Percentiles rank a stretch among this genome's conserved stretches.
Conservation (phyloP, 2,888 invertebrate species). For the Hartigia nigra region DNA sequence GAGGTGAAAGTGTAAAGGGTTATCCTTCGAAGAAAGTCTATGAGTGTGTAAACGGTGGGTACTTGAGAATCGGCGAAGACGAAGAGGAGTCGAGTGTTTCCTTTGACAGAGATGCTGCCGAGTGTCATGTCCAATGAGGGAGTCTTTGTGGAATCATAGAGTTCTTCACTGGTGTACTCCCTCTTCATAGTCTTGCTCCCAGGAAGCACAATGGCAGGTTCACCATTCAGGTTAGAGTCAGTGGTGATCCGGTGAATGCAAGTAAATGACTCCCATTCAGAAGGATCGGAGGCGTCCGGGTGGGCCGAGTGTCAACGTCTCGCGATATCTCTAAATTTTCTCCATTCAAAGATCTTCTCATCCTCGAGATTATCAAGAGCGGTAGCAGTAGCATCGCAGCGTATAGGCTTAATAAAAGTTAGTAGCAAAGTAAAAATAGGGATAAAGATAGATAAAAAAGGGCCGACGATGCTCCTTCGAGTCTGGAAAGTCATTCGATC, state of each 20-base stretch:
- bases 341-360: slow-evolving; percentile 4
- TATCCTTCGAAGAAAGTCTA: neutral
- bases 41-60: neutral
- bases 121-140: slow-evolving; percentile 44
- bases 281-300: neutral
- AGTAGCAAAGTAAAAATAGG: neutral
- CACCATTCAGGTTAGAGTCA: slow-evolving; percentile 23
- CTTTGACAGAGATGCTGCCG: slow-evolving; percentile 1
- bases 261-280: slow-evolving; percentile 6
- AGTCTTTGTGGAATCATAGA: slow-evolving; percentile 41
- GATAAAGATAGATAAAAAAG: neutral
- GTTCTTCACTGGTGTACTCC: slow-evolving; percentile 10
- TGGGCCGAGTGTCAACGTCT: slow-evolving; percentile 6
- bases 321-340: slow-evolving; percentile 23
- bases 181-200: slow-evolving; percentile 7
- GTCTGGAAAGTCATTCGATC: slow-evolving; percentile 14
- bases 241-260: neutral
- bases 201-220: slow-evolving; percentile 55
- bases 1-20: neutral
- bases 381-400: neutral
- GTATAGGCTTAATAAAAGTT: neutral
- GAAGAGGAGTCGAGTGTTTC: neutral
- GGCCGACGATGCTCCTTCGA: slow-evolving; percentile 22
- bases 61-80: neutral
- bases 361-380: neutral